phyloP scores from a whole-genome alignment of 1,140 invertebrate species.

The Drosophila willistoni region DNA sequence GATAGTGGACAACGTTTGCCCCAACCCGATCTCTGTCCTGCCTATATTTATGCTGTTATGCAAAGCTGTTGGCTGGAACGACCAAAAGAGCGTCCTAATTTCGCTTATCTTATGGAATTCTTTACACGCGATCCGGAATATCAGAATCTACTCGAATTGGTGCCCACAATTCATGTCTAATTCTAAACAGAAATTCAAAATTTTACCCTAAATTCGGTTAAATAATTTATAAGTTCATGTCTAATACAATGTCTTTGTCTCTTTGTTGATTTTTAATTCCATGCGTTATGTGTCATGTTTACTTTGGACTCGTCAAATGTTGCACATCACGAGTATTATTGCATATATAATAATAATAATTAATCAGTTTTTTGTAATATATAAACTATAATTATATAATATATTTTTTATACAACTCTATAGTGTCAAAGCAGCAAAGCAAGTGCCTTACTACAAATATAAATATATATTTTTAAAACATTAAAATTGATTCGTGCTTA shows the following conservation, averaged over 20 bases:
- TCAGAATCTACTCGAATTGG: constrained; percentile 87
- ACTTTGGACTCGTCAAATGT: constrained; percentile 1
- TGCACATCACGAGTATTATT: constrained; percentile 21
- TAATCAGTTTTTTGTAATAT: neutral
- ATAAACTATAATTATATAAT: neutral
- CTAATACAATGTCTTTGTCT: neutral
- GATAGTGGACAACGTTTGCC: constrained; percentile 90
- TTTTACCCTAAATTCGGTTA: constrained; percentile 20
- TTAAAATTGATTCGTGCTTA: neutral
- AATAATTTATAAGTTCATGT: constrained; percentile 25
- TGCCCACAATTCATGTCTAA: constrained; percentile 77
- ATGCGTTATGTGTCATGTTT: constrained; percentile 22
- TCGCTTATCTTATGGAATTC: constrained; percentile 90
- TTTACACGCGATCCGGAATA: constrained; percentile 90
- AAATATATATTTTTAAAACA: neutral
- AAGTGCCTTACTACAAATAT: constrained; percentile 47
- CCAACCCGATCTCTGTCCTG: constrained; percentile 92
- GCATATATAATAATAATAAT: constrained; percentile 1
- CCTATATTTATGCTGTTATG: constrained; percentile 94
- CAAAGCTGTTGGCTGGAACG: constrained; percentile 94
- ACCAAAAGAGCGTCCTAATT: constrained; percentile 91
- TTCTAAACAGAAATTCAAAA: neutral
- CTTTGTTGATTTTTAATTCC: constrained; percentile 27
- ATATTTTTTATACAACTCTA: constrained; percentile 13
- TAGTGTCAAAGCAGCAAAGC: constrained; percentile 40